phyloP scores from a whole-genome alignment of 2,113 vertebrate genomes.

The Sciurus niger region DNA sequence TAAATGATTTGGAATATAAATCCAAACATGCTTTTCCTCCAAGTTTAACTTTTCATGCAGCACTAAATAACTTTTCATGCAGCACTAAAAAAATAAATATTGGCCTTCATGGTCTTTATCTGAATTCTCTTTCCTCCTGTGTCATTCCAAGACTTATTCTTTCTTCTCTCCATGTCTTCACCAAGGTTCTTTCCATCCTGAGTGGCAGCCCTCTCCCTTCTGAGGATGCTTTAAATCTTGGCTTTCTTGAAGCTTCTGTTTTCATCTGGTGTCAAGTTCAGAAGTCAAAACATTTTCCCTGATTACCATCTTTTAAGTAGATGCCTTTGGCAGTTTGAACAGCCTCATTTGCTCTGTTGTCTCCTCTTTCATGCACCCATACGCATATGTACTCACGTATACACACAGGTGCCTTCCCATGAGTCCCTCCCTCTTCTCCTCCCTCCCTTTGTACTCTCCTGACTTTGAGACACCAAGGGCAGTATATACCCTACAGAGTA shows the following conservation, averaged over 20 bases:
- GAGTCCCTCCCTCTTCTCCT: background rate
- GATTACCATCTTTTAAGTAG: background rate
- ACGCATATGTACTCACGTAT: background rate
- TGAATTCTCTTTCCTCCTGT: conserved; percentile 54
- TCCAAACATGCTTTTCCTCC: background rate
- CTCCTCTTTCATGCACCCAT: background rate
- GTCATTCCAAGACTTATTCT: conserved; percentile 3
- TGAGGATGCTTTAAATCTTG: conserved; percentile 40
- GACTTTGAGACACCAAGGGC: background rate
- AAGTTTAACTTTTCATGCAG: conserved; percentile 69
- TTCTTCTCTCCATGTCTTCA: conserved; percentile 54
- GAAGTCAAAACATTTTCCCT: background rate
- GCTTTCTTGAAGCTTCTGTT: conserved; percentile 36
- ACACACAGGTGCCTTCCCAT: background rate
- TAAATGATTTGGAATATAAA: conserved; percentile 63
- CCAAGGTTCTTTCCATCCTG: conserved; percentile 9
- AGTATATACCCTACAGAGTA: background rate
- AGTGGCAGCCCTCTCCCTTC: background rate
- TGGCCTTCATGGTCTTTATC: conserved; percentile 50
- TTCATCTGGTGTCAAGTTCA: conserved; percentile 8
- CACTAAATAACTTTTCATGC: conserved; percentile 70
- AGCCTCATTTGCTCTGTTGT: background rate
- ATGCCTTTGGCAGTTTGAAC: background rate
- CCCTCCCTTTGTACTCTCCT: background rate
- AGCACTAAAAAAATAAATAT: conserved; percentile 71